Conservation (phyloP, 2,113 vertebrate genomes). For the Lonchura striata region DNA sequence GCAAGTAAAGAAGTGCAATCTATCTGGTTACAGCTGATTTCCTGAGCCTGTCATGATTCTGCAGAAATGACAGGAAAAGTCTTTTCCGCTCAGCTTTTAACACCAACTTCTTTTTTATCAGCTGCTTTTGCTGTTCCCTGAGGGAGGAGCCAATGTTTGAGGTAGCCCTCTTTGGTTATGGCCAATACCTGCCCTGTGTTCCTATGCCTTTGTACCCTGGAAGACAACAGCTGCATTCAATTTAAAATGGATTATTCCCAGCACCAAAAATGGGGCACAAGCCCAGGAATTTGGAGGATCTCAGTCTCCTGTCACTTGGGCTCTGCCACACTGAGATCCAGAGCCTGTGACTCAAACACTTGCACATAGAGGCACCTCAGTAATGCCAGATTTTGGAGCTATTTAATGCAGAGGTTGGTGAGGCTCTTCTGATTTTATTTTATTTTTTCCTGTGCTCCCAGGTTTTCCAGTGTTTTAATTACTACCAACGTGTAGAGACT, state of each 20-base stretch:
- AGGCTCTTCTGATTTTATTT: neutral
- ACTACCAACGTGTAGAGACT: accelerated
- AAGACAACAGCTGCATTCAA: neutral
- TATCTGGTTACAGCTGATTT: accelerated
- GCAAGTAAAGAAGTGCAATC: neutral
- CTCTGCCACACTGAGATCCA: neutral
- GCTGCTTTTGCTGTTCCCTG: accelerated
- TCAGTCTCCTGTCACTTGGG: accelerated
- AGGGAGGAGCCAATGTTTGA: neutral
- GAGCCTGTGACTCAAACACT: neutral
- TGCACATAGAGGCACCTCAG: neutral
- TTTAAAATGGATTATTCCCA: neutral
- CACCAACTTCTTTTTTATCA: neutral
- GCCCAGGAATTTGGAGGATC: neutral
- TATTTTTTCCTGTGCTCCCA: accelerated
- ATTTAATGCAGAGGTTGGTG: neutral
- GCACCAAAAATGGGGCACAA: accelerated
- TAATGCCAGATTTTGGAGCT: neutral
- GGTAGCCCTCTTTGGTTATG: neutral
- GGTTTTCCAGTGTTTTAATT: neutral
- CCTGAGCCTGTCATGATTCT: accelerated
- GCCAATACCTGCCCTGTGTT: neutral
- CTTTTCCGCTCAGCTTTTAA: neutral
- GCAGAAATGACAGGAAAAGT: neutral
- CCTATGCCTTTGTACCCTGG: neutral